These are phyloP conservation scores for Labia minor DNA, from an alignment of 2,888 invertebrate genomes.

Conservation along the genomic window DNA sequence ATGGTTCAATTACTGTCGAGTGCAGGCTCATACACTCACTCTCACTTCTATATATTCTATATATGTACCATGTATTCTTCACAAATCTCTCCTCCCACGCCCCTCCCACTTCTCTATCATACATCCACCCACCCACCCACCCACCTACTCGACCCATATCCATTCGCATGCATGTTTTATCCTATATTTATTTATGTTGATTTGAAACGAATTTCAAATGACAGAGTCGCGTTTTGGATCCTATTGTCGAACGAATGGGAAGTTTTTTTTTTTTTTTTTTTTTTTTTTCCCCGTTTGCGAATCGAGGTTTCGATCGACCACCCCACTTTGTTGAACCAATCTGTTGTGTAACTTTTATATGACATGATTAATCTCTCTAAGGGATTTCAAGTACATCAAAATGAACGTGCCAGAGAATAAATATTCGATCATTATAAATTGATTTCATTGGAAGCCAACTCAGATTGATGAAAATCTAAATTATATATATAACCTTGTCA, in stretches of 20 bases:
- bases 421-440: conserved; percentile 8
- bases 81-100: too few species aligned
- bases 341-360: conserved; percentile 13
- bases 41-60: too few species aligned
- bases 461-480: conserved; percentile 13
- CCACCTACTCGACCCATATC: too few species aligned
- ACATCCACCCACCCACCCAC: too few species aligned
- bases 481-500: neutral
- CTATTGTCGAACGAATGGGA: too few species aligned
- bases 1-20: too few species aligned
- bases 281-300: neutral
- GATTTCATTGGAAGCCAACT: neutral
- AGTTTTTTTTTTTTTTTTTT: neutral
- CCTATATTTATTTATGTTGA: conserved; percentile 3
- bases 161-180: too few species aligned
- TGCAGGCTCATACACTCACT: too few species aligned
- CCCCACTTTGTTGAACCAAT: neutral
- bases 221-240: too few species aligned
- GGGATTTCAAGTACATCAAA: conserved; percentile 7
- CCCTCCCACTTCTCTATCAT: too few species aligned
- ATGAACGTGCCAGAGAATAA: conserved; percentile 2
- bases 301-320: neutral
- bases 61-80: too few species aligned
- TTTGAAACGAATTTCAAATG: neutral
- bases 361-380: conserved; percentile 13